phyloP scores from a whole-genome alignment of 2,113 vertebrate species.

The Oriolus oriolus region DNA sequence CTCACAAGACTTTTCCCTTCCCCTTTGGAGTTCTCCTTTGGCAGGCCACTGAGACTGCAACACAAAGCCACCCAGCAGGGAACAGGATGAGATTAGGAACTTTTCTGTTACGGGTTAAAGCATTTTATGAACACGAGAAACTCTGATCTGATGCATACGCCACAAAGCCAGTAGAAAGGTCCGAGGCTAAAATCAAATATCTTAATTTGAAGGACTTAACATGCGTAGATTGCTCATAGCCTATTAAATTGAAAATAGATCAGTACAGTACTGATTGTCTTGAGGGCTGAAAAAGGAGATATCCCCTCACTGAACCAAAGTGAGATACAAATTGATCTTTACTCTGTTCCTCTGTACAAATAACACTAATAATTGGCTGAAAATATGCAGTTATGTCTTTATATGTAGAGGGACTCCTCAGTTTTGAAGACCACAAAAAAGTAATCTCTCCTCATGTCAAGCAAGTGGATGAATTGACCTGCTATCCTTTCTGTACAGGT shows the following conservation, averaged over 20 bases:
- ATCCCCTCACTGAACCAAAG: neutral
- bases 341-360: neutral
- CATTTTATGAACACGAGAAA: conserved; percentile 17
- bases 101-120: conserved; percentile 30
- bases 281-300: neutral
- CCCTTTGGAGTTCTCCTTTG: neutral
- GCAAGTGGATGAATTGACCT: neutral
- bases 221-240: neutral
- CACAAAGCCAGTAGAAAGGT: conserved; percentile 2
- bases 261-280: neutral
- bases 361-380: neutral
- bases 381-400: neutral
- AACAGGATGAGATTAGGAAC: conserved; percentile 36
- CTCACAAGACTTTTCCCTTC: neutral
- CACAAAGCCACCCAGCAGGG: neutral
- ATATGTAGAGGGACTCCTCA: neutral
- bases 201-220: conserved; percentile 10
- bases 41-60: neutral
- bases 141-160: neutral
- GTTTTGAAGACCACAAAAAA: neutral
- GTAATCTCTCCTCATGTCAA: neutral
- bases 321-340: neutral
- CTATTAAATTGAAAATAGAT: conserved; percentile 8
- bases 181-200: conserved; percentile 22
- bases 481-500: neutral